Base-by-base conservation (phyloP, 1,140 invertebrate genomes). In the Magallana ariakensis region DNA sequence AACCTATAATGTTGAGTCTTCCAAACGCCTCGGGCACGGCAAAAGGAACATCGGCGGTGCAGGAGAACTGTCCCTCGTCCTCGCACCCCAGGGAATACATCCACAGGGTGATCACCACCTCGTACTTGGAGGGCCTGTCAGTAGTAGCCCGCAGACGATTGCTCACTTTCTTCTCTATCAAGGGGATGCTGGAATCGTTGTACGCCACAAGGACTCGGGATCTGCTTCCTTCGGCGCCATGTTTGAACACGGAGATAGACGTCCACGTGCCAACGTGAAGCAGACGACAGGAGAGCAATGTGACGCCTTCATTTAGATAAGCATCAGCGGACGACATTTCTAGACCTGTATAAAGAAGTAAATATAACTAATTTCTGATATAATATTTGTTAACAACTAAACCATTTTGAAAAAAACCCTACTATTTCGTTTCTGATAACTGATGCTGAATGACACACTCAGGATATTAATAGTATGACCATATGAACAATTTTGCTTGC, bases 261-360 rank as follows among this genome's bases (percentile, higher is more conserved):
- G 53, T 10, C 85, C 85, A 86, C 6, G 56, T 4, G 54, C 85
- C 85, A 13, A 86, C 19, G 22, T 86, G 85, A 46, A 60, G 80
- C 85, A 86, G 55, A 53, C 85, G 85, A 80, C 85, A 86, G 7
- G 80, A 60, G 16, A 86, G n/a, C 10, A 80, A 82, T 11, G 85
- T 86, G 56, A 86, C 75, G 3, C 85, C 75, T 82, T 86, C 85
- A 54, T 86, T 86, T 55, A 86, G 55, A 26, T 82, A 86, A n/a
- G 85, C 85, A 15, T 60, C 58, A 6, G 56, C 80, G 16, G 80
- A 57, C n/a, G 80, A 53, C 85, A 86, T 81, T 57, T 46, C 56
- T n/a, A 86, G 57, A 46, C 85, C 85, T 86, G 66, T 9, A 70
- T 70, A 4, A 66, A n/a, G 8, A 83, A 15, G 57, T 83, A 19